Evolutionary conservation across 2,888 invertebrate genomes (phyloP).

Genomic region (Acanthosoma haemorrhoidale): DNA sequence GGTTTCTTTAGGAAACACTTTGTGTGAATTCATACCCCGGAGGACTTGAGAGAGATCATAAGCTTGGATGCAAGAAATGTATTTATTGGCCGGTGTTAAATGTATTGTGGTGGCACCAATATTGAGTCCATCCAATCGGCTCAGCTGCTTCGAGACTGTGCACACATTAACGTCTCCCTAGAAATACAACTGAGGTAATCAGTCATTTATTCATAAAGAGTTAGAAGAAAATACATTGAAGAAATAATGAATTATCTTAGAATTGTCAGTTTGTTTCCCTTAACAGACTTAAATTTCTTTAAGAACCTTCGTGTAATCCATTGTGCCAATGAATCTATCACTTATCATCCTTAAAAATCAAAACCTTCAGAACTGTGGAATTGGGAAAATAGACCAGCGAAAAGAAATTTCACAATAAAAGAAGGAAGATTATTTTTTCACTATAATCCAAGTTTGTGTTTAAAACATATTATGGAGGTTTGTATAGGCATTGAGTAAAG

Average conservation of each 20-base stretch:
- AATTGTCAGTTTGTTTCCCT: conserved; percentile 58
- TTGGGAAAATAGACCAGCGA: conserved; percentile 47
- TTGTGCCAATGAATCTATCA: conserved; percentile 56
- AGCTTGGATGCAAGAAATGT: conserved; percentile 41
- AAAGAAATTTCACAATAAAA: conserved; percentile 49
- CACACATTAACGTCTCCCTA: conserved; percentile 69
- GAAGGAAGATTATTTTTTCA: conserved; percentile 68
- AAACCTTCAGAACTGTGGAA: conserved; percentile 51
- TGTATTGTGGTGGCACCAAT: conserved; percentile 54
- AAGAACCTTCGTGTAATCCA: conserved; percentile 62
- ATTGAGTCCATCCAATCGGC: conserved; percentile 63
- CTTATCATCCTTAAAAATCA: conserved; percentile 49
- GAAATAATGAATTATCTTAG: conserved; percentile 69
- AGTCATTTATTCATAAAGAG: conserved; percentile 50
- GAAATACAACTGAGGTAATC: conserved; percentile 58
- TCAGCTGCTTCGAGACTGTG: conserved; percentile 66
- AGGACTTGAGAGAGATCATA: conserved; percentile 48
- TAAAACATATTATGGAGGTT: conserved; percentile 56
- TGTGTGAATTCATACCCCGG: conserved; percentile 56
- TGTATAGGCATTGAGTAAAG: too few species aligned
- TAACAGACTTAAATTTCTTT: conserved; percentile 71
- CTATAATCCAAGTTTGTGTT: conserved; percentile 74
- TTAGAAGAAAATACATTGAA: conserved; percentile 61
- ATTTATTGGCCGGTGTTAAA: conserved; percentile 46
- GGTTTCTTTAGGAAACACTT: conserved; percentile 51